These are phyloP conservation scores for Apis laboriosa DNA, from an alignment of 1,140 invertebrate genomes.

Conservation along the genomic window DNA sequence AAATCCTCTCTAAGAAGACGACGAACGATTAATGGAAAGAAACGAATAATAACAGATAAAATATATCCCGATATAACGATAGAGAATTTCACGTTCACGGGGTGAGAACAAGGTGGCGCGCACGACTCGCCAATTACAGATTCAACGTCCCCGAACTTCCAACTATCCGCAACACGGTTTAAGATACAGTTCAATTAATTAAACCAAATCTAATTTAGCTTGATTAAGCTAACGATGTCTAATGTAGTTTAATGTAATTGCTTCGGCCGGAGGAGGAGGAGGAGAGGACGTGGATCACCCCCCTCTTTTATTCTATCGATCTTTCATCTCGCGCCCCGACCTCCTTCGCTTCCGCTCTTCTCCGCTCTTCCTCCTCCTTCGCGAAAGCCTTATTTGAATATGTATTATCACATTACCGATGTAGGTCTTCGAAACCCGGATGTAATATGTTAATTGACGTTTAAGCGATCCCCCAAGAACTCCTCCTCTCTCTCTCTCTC, in stretches of 20 bases:
- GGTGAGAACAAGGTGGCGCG: too few species aligned
- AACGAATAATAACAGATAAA: too few species aligned
- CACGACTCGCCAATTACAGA: background rate
- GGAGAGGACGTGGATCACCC: too few species aligned
- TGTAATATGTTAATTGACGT: conserved; percentile 60
- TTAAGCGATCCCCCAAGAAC: conserved; percentile 26
- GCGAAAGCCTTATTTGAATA: conserved; percentile 30
- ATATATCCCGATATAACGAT: too few species aligned
- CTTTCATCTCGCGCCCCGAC: conserved; percentile 22
- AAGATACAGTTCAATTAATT: conserved; percentile 26
- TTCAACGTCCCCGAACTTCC: background rate
- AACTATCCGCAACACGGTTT: background rate
- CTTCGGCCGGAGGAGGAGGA: background rate
- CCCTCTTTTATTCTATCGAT: conserved; percentile 33
- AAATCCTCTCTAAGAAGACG: background rate
- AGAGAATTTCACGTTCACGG: too few species aligned
- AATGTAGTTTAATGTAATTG: conserved; percentile 34
- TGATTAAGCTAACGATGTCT: conserved; percentile 24
- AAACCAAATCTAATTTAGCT: conserved; percentile 11
- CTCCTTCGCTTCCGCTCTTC: background rate
- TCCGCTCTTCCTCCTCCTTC: background rate
- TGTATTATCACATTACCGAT: conserved; percentile 32
- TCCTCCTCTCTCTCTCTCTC: background rate
- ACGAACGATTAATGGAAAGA: too few species aligned
- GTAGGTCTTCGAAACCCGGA: conserved; percentile 27